Evolutionary conservation across 2,113 vertebrate species (phyloP).

Genomic region (Kryptolebias marmoratus): DNA sequence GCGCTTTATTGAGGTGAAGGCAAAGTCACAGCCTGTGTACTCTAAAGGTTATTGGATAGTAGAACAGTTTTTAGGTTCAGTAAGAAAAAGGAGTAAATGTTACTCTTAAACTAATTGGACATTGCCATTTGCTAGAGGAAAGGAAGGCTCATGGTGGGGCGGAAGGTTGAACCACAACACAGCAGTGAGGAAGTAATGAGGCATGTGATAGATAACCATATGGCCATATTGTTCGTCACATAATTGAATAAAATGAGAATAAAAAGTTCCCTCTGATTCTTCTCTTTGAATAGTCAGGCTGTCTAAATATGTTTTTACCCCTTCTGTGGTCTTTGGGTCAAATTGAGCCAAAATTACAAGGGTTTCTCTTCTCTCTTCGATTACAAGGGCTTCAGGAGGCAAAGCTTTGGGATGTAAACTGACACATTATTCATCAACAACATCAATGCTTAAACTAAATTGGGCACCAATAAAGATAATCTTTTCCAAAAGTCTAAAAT

Average conservation of each 20-base stretch:
- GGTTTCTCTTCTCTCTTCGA: background rate
- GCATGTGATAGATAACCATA: conserved; percentile 26
- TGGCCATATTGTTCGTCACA: background rate
- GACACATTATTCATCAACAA: conserved; percentile 27
- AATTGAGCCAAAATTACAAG: too few species aligned
- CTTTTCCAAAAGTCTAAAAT: background rate
- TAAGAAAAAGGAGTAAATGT: conserved; percentile 54
- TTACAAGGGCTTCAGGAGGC: too few species aligned
- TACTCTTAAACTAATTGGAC: conserved; percentile 73
- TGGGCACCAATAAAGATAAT: too few species aligned
- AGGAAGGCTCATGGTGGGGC: conserved; percentile 31
- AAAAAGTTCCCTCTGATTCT: background rate
- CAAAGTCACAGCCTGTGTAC: conserved; percentile 75
- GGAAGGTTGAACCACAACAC: conserved; percentile 54
- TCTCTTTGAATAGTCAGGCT: background rate
- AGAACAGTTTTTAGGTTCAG: conserved; percentile 61
- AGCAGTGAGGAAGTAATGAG: conserved; percentile 62
- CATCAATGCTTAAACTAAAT: background rate
- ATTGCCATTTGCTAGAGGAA: conserved; percentile 58
- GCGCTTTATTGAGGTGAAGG: conserved; percentile 81
- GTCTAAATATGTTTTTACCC: background rate
- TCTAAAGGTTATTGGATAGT: conserved; percentile 75
- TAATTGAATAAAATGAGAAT: background rate
- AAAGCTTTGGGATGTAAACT: background rate
- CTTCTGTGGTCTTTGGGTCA: too few species aligned